Conservation (phyloP, 2,888 invertebrate species). For the Coenonympha arcania region DNA sequence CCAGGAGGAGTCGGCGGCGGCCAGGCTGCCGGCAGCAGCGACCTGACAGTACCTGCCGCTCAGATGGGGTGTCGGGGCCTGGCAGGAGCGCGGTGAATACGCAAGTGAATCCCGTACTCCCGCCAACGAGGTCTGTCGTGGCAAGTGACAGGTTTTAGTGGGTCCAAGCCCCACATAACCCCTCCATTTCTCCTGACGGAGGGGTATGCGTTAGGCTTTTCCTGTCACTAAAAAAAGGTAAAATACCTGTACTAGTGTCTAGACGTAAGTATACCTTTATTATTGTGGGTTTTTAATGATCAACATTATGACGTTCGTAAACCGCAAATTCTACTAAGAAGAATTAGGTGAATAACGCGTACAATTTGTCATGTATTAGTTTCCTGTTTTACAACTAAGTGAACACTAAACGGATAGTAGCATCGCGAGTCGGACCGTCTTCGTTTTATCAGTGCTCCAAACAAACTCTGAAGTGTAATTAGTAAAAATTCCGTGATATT, state of each 20-base stretch:
- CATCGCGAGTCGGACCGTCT: constrained; percentile 36
- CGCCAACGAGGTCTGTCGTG: too few species aligned
- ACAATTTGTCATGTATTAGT: constrained; percentile 34
- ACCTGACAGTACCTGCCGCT: too few species aligned
- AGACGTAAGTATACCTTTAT: too few species aligned
- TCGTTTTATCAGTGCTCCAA: constrained; percentile 10
- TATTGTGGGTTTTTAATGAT: constrained; percentile 24
- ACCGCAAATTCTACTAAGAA: constrained; percentile 53
- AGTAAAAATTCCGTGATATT: constrained; percentile 8
- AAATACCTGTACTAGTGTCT: constrained; percentile 7
- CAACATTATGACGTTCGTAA: constrained; percentile 45
- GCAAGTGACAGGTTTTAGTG: too few species aligned
- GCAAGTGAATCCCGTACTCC: too few species aligned
- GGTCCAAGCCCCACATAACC: too few species aligned
- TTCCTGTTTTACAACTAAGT: constrained; percentile 47
- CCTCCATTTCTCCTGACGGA: too few species aligned
- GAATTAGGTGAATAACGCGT: constrained; percentile 49
- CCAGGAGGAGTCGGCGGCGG: too few species aligned
- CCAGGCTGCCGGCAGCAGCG: too few species aligned
- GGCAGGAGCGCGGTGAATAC: background rate
- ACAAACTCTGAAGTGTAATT: background rate
- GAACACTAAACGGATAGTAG: constrained; percentile 21
- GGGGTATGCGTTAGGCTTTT: too few species aligned
- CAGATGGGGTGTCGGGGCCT: too few species aligned
- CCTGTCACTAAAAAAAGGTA: too few species aligned